phyloP scores from a whole-genome alignment of 2,113 vertebrate species.

The Brachyistius frenatus region DNA sequence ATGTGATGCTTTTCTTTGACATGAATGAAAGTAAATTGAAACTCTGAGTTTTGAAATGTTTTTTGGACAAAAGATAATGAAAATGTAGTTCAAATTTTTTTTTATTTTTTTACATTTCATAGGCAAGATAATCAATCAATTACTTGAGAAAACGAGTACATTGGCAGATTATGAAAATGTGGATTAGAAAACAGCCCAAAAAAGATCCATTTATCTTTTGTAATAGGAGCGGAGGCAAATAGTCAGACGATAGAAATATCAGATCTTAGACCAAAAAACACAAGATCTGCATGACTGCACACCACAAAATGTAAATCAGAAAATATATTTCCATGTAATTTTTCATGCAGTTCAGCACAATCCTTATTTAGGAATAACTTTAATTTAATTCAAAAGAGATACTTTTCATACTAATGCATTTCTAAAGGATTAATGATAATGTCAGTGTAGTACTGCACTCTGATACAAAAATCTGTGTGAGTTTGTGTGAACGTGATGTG shows the following conservation, averaged over 20 bases:
- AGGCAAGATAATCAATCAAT: background rate
- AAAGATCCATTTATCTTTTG: background rate
- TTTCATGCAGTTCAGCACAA: background rate
- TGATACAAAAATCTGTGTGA: background rate
- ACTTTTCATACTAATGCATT: slow-evolving; percentile 21
- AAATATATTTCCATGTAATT: background rate
- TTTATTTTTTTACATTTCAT: background rate
- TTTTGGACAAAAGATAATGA: background rate
- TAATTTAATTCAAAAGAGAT: background rate
- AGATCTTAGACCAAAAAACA: background rate
- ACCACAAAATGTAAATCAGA: too few species aligned
- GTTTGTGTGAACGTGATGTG: slow-evolving; percentile 7
- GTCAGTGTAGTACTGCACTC: background rate
- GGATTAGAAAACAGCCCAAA: background rate
- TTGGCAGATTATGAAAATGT: slow-evolving; percentile 1
- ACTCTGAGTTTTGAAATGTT: background rate
- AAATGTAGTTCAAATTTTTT: background rate
- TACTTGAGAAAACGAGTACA: background rate
- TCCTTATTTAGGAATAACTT: too few species aligned
- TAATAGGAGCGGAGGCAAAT: background rate
- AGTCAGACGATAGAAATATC: background rate
- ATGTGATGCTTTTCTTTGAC: background rate
- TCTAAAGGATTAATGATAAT: slow-evolving; percentile 14
- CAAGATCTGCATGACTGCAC: background rate
- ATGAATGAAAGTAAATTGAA: background rate